phyloP scores from a whole-genome alignment of 2,113 vertebrate genomes.

The Chloebia gouldiae region DNA sequence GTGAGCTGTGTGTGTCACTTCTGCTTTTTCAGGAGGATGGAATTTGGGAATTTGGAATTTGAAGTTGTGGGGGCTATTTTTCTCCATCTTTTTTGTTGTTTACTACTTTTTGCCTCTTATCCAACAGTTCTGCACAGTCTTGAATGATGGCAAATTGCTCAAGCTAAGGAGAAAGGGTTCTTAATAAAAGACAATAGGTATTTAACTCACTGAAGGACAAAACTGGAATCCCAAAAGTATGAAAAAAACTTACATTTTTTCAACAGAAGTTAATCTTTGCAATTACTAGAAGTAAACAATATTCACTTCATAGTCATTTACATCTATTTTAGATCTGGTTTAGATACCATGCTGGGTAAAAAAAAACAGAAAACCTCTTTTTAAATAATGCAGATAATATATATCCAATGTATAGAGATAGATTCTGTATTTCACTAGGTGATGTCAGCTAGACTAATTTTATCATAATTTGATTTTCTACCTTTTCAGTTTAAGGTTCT shows the following conservation, averaged over 20 bases:
- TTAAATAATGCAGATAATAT: background rate
- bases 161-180: background rate
- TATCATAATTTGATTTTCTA: background rate
- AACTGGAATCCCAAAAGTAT: background rate
- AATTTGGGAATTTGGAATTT: too few relatives aligned
- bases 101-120: background rate
- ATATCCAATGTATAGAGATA: background rate
- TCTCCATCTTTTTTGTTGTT: background rate
- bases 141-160: background rate
- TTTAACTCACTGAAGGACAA: background rate
- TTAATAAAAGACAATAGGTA: background rate
- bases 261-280: background rate
- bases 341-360: background rate
- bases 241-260: background rate
- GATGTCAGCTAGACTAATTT: background rate
- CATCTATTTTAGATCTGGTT: background rate
- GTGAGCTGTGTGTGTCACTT: background rate
- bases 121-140: background rate
- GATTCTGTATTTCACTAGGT: background rate
- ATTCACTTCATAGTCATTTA: background rate
- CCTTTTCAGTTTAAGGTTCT: background rate
- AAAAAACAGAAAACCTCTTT: too few relatives aligned
- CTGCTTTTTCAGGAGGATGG: background rate
- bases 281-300: background rate
- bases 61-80: background rate